A percentile compares a stretch with the other conserved stretches of the same genome.
phyloP scores from a whole-genome alignment of 2,797 vertebrate species.

The Channa striata region DNA sequence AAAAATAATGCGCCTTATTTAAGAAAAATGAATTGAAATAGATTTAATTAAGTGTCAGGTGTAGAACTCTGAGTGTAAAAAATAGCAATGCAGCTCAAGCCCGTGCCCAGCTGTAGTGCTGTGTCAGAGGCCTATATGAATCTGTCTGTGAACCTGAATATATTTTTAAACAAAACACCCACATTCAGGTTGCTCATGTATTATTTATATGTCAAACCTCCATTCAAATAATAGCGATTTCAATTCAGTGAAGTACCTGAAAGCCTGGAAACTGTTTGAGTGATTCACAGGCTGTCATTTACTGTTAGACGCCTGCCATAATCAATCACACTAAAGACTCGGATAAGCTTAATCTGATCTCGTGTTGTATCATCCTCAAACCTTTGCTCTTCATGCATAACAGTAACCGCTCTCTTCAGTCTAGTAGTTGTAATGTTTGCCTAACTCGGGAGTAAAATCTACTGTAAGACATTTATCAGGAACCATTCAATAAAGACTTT shows the following conservation, averaged over 20 bases:
- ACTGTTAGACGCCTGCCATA: conserved; percentile 19
- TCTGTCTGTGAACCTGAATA: conserved; percentile 28
- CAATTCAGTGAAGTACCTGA: conserved; percentile 13
- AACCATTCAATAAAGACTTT: background rate
- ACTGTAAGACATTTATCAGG: background rate
- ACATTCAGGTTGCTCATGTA: conserved; percentile 16
- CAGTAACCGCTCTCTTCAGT: conserved; percentile 9
- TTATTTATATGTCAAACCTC: conserved; percentile 39
- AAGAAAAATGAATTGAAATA: conserved; percentile 45
- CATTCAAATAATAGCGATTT: conserved; percentile 35
- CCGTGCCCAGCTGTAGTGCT: conserved; percentile 39
- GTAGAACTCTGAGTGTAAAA: conserved; percentile 45
- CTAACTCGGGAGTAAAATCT: background rate
- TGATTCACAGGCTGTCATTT: conserved; percentile 28
- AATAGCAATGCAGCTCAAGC: conserved; percentile 26
- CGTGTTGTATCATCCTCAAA: conserved; percentile 47
- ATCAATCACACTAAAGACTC: conserved; percentile 49
- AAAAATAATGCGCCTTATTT: conserved; percentile 27
- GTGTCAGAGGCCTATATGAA: conserved; percentile 5
- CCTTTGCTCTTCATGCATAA: conserved; percentile 16
- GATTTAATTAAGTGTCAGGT: conserved; percentile 63
- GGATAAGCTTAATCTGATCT: conserved; percentile 42
- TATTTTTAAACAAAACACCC: conserved; percentile 29
- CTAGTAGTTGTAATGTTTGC: background rate
- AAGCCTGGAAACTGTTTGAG: conserved; percentile 10